A percentile compares a stretch with the other conserved stretches of the same genome.
Conservation (phyloP, 2,888 invertebrate genomes). For the Amiota mariae region DNA sequence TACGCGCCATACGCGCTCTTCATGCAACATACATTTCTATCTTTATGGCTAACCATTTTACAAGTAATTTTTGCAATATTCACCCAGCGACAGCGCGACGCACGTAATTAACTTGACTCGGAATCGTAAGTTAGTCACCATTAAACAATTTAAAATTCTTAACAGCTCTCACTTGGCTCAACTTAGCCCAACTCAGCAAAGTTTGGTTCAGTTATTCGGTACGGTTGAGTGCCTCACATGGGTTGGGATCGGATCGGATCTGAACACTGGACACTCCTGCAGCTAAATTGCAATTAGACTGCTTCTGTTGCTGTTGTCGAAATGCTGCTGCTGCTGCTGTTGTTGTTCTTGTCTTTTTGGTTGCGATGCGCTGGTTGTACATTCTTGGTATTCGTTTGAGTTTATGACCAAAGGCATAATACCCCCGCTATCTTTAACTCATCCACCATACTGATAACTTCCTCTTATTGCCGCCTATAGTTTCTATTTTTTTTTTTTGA, state of each 20-base stretch:
- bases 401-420: constrained; percentile 63
- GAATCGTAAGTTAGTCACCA: constrained; percentile 68
- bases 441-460: not conserved
- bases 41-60: constrained; percentile 42
- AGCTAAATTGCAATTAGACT: constrained; percentile 72
- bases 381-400: constrained; percentile 52
- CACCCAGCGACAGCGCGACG: constrained; percentile 47
- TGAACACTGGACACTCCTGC: constrained; percentile 24
- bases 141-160: constrained; percentile 67
- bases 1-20: not conserved
- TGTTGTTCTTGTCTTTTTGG: constrained; percentile 37
- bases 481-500: no score
- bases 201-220: not conserved
- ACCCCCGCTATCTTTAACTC: constrained; percentile 43
- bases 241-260: constrained; percentile 30
- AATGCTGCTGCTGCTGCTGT: constrained; percentile 66
- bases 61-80: constrained; percentile 64
- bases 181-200: not conserved
- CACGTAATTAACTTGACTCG: constrained; percentile 64
- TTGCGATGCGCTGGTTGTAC: constrained; percentile 40
- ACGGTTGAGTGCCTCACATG: no score
- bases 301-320: constrained; percentile 61
- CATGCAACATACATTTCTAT: constrained; percentile 55
- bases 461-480: no score
- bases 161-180: constrained; percentile 50